phyloP scores from a whole-genome alignment of 2,888 invertebrate species.

The Lasius platythorax region DNA sequence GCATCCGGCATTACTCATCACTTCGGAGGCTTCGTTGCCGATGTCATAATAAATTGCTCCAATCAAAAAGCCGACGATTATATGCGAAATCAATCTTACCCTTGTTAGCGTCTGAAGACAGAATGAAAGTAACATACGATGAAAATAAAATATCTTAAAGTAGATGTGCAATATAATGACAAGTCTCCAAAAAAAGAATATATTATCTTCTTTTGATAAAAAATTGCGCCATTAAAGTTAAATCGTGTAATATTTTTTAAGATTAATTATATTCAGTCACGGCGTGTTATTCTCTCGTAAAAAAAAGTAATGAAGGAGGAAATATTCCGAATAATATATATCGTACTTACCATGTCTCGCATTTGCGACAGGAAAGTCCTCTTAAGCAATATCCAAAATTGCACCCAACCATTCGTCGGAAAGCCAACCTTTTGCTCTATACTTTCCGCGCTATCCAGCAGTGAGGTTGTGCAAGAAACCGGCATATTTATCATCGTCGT shows the following conservation, averaged over 20 bases:
- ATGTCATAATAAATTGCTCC: conserved; percentile 97
- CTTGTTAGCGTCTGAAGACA: conserved; percentile 93
- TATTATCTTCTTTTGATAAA: background rate
- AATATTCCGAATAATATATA: background rate
- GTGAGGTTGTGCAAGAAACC: conserved; percentile 91
- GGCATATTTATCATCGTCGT: conserved; percentile 83
- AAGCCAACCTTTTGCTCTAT: conserved; percentile 91
- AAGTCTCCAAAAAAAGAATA: background rate
- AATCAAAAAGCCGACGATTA: conserved; percentile 96
- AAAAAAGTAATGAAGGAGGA: background rate
- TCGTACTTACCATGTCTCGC: conserved; percentile 87
- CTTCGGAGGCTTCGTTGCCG: conserved; percentile 97
- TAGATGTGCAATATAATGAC: background rate
- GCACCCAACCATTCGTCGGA: conserved; percentile 93
- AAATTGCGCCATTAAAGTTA: background rate
- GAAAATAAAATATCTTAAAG: background rate
- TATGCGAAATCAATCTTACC: conserved; percentile 94
- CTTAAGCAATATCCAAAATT: conserved; percentile 95
- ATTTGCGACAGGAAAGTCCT: conserved; percentile 93
- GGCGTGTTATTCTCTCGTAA: background rate
- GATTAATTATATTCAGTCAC: background rate
- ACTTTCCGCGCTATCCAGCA: conserved; percentile 91
- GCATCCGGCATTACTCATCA: conserved; percentile 97
- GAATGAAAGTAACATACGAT: background rate
- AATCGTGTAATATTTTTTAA: background rate